Evolutionary conservation across 2,888 invertebrate species (phyloP), one percentile per base, ranked within the genome.

Genomic region (Automeris io): DNA sequence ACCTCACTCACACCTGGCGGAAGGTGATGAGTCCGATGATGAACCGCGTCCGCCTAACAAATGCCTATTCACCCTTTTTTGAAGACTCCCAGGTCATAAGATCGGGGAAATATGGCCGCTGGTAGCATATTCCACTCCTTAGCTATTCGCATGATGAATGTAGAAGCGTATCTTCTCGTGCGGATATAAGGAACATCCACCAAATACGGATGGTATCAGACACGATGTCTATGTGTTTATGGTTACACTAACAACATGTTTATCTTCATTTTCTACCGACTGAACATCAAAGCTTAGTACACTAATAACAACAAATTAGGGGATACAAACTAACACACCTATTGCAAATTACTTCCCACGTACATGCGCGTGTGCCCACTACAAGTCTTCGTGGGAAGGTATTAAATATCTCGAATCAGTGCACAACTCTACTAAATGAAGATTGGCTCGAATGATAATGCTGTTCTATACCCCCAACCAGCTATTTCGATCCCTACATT

Each of bases 371-470:
- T 79, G 82, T 70, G 69, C 69, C 51, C 52, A 46, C 52, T 42
- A 45, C 54, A 58, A 65, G 65, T 65, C 62, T 68, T 76, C 85
- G 82, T 86, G 85, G 82, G 85, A 86, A 85, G 76, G 73, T 72
- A 82, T 78, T 76, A 80, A 64, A 65, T 70, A 74, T 73, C 75
- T 62, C 73, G 70, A 67, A 70, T 68, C 77, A 74, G 54, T 71
- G 74, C 70, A 69, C 76, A 72, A 62, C 54, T 51, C 53, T 51
- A 49, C 52, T 74, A 68, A 78, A 80, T 76, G 72, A 70, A 63
- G 82, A 85, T 81, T 63, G 57, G 60, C 58, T 49, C 61, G 56
- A 61, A 54, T 45, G 83, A 85, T 85, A 82, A 61, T 64, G 56
- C 57, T 62, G 57, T 58, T 60, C 60, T 57, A 29, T 57, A 41